Conservation (phyloP, 2,797 vertebrate species). For the Hozukius guyotensis region DNA sequence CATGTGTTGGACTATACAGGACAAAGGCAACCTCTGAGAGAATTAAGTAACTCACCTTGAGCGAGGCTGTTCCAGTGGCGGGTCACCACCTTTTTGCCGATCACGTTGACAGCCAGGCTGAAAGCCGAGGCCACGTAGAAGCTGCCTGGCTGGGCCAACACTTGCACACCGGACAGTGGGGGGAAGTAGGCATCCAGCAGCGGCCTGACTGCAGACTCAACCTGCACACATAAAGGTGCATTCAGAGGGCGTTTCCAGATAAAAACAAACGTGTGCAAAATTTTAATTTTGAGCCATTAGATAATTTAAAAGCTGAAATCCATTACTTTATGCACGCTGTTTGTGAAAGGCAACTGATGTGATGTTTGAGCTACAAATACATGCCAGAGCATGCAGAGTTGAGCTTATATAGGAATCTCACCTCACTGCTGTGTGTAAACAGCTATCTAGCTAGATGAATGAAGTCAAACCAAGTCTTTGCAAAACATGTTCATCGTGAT, state of each 20-base stretch:
- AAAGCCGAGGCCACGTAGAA: constrained; percentile 96
- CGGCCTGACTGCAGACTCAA: constrained; percentile 89
- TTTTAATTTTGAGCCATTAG: not conserved
- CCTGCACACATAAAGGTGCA: constrained; percentile 72
- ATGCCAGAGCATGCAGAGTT: not conserved
- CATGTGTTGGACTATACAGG: not conserved
- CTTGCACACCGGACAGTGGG: constrained; percentile 88
- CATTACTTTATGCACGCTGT: not conserved
- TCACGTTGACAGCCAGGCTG: constrained; percentile 93
- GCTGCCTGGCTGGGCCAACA: constrained; percentile 93
- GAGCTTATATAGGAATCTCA: not conserved
- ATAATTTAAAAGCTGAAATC: not conserved
- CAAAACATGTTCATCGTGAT: not conserved
- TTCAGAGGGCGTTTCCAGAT: not conserved
- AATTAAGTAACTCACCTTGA: constrained; percentile 78
- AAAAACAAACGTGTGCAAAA: not conserved
- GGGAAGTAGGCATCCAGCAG: constrained; percentile 93
- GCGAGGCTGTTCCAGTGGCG: constrained; percentile 84
- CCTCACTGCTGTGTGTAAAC: not conserved
- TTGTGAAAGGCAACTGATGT: not conserved
- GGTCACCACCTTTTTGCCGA: constrained; percentile 90
- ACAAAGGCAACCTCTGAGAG: not conserved
- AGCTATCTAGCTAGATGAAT: not conserved
- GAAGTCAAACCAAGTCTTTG: not conserved
- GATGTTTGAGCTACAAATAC: not conserved